Evolutionary conservation across 2,888 invertebrate species (phyloP), one percentile per base, ranked within the genome.

Genomic region (Agrilus biguttatus): DNA sequence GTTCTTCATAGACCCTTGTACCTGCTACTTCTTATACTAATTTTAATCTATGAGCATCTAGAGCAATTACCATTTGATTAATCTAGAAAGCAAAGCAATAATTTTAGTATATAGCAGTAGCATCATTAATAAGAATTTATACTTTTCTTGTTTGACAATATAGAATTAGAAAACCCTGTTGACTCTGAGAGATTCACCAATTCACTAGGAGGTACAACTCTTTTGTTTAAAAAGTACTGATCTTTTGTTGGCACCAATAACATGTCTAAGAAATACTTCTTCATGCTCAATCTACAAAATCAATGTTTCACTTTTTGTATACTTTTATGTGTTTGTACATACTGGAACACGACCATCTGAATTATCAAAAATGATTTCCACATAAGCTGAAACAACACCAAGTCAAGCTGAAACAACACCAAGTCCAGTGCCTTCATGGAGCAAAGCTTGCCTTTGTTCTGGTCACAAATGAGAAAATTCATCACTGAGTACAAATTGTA

Each of bases 351-450:
- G 77, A 60, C 92, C 90, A 67, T 98, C 97, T 0, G 88, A 77
- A 64, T 98, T 98, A 65, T 99, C 98, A 69, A 99, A 98, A 55
- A 98, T 95, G 44, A 98, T 96, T 72, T 99, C 98, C 28, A 99
- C 98, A 67, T 90, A 96, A 5, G 97, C 98, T 36, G 92, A 89
- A 53, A 95, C 87, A 42, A 93, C n/a, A n/a, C n/a, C n/a, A n/a
- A n/a, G n/a, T n/a, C n/a, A n/a, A n/a, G n/a, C n/a, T n/a, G n/a
- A n/a, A n/a, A n/a, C n/a, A n/a, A n/a, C 92, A 54, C 95, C 72
- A 0, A 95, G 93, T 12, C 98, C 97, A 2, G 96, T 96, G 13
- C 98, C 97, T 71, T 98, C 98, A 59, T 99, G 97, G 0, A 99
- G 73, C 41, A 98, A 67, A 1, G 91, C 91, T 63, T 97, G 87